Evolutionary conservation across 1,140 invertebrate species (phyloP), one percentile per base, ranked within the genome.

Genomic region (Trigoniulus corallinus): DNA sequence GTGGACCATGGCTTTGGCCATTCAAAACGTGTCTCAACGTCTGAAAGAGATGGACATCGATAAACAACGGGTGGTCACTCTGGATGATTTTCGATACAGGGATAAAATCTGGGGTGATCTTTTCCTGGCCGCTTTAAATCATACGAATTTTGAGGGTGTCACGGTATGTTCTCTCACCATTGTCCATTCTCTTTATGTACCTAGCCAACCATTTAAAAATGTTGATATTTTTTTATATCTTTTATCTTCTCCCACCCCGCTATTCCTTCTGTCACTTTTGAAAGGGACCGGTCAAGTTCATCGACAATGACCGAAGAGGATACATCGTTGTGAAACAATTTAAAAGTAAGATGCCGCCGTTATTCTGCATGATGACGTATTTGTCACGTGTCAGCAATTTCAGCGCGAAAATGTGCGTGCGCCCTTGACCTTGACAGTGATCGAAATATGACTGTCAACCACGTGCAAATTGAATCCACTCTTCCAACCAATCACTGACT

Each of bases 221-320:
- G 52, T 44, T 40, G 43, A 21, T 13, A 29, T 50, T 21, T 45
- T 27, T 27, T 52, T 21, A 41, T 23, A 15, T 52, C 37, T 52
- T 43, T 41, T 13, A 44, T 23, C 7, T 18, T 39, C 48, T 25
- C n/a, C n/a, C n/a, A n/a, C n/a, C n/a, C n/a, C n/a, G n/a, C n/a
- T n/a, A 20, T 51, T 47, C 27, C 23, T 25, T 44, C 34, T 10
- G 54, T 56, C 27, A 48, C 51, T 55, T 66, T n/a, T n/a, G n/a
- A n/a, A n/a, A 88, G 88, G 94, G 93, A 26, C 84, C 84, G 4
- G 91, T 98, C 1, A 74, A 84, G 23, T 98, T 98, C 68, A 84
- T 86, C 57, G 84, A 93, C 60, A 96, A 96, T 63, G 93, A 97
- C 64, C 75, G 94, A 22, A 86, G 94, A 62, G 93, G 93, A 0